Evolutionary conservation across 2,888 invertebrate species (phyloP), one percentile per base, ranked within the genome.

Genomic region (Catocala nupta): DNA sequence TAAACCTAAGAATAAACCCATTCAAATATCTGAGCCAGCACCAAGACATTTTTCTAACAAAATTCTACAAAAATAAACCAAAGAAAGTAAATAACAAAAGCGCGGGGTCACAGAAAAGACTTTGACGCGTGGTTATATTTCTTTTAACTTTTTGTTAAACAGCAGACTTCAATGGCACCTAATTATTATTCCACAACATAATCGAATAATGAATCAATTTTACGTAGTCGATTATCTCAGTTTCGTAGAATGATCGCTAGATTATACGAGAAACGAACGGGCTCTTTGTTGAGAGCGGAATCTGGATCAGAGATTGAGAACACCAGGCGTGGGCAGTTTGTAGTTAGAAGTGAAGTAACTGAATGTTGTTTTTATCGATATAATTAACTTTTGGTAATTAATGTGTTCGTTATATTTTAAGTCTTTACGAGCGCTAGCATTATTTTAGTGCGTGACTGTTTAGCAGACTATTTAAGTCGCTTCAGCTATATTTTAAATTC

Each of bases 161-260:
- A 79, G 73, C 80, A 77, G 79, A 82, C 86, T 86, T 88, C 88
- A 88, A 88, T 87, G 79, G 83, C 81, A 81, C 81, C 87, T 90
- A 87, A 86, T 90, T 90, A 90, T 90, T 89, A 90, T 89, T 86
- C 89, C 81, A 84, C 81, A 84, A 87, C 86, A 89, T 89, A 90
- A 89, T 90, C 86, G 76, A 77, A 77, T 78, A 90, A 88, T 81
- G 81, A 81, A 77, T 81, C 84, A 84, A 85, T 85, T 85, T 83
- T 74, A 79, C 77, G 80, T 70, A 68, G 74, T 72, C 85, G 89
- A 88, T 89, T 89, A 89, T 89, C 89, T 87, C 73, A 76, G 78
- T 84, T 89, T 88, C 86, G 76, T 75, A 81, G 87, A 88, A 88
- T 82, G 86, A 85, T 85, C 83, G 75, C 66, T 78, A 81, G 84